Conservation (phyloP, 2,888 invertebrate species). For the Eucera pruinosa region DNA sequence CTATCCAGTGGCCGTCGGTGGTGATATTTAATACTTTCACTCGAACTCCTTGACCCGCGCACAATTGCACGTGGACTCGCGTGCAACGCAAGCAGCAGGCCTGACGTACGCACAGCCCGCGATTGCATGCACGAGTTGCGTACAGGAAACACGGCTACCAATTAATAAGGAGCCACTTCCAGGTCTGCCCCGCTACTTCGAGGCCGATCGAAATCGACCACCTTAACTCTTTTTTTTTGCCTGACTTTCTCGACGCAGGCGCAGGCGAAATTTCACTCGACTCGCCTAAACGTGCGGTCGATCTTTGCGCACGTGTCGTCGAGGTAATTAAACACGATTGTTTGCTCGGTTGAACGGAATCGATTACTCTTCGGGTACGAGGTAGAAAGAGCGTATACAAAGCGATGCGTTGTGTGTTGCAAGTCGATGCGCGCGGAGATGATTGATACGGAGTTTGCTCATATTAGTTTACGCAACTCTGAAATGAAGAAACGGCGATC, state of each 20-base stretch:
- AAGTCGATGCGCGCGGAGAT: conserved; percentile 1
- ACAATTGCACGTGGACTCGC: conserved; percentile 69
- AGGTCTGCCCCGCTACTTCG: not conserved
- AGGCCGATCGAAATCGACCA: not conserved
- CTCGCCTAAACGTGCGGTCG: not conserved
- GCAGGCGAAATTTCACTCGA: conserved; percentile 22
- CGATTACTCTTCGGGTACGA: not conserved
- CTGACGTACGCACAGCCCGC: not conserved
- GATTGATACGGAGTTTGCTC: conserved; percentile 26
- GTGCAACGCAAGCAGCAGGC: conserved; percentile 39
- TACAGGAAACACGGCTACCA: conserved; percentile 46
- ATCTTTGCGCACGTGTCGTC: not conserved
- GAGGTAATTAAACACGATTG: not conserved
- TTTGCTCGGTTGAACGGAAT: not conserved
- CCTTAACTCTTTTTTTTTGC: conserved; percentile 11
- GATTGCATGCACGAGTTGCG: conserved; percentile 46
- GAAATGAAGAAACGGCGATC: conserved; percentile 14
- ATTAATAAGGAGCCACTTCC: conserved; percentile 49
- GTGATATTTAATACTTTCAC: conserved; percentile 83
- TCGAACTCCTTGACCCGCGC: conserved; percentile 82
- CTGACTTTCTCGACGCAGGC: conserved; percentile 13
- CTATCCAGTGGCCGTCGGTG: conserved; percentile 70
- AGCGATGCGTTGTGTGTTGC: not conserved
- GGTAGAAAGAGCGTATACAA: not conserved
- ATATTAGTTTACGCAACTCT: conserved; percentile 15